Conservation (phyloP, 2,888 invertebrate genomes). For the Amphiduros pacificus region DNA sequence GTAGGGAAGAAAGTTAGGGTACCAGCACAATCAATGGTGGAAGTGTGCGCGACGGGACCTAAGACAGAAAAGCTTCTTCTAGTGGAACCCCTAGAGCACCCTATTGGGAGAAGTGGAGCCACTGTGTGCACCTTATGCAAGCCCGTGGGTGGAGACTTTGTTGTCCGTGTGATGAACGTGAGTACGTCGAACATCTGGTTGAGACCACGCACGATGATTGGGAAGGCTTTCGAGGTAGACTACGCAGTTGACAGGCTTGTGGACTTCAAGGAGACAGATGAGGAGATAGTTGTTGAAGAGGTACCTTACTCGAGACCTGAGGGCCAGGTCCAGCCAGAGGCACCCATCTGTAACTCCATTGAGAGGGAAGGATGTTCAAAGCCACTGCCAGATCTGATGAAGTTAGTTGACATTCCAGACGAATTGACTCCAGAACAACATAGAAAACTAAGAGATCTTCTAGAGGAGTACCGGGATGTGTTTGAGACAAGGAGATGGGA, state of each 20-base stretch:
- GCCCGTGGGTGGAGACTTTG: not conserved
- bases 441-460: not conserved
- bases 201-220: not conserved
- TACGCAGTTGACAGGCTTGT: not conserved
- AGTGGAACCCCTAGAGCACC: not conserved
- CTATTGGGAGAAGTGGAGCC: not conserved
- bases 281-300: not conserved
- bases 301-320: not conserved
- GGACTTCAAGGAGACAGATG: not conserved
- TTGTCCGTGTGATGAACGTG: constrained; percentile 1
- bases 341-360: too few species aligned
- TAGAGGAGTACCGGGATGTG: not conserved
- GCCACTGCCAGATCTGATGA: not conserved
- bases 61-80: not conserved
- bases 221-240: not conserved
- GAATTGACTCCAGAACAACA: not conserved
- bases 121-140: not conserved
- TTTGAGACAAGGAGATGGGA: constrained; percentile 2
- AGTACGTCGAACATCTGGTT: not conserved
- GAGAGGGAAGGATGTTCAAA: too few species aligned
- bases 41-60: not conserved
- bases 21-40: not conserved
- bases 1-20: not conserved
- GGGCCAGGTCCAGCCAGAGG: not conserved
- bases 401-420: not conserved